A percentile compares a stretch with the other conserved stretches of the same genome.
Conservation (phyloP, 2,797 vertebrate species). For the Pitangus sulphuratus region DNA sequence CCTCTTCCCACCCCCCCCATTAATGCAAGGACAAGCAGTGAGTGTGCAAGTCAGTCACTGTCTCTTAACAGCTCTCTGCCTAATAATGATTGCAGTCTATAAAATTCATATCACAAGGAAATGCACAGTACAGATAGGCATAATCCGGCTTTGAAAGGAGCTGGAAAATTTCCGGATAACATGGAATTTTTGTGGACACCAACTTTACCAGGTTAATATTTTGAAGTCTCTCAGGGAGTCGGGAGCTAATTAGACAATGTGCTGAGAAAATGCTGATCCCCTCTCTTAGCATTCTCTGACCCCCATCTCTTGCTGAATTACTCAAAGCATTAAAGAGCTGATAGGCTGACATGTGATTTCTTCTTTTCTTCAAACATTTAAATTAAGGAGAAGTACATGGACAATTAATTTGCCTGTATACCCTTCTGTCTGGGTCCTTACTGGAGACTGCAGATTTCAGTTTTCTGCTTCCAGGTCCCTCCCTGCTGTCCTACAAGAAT, state of each 20-base stretch:
- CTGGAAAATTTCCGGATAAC: not conserved
- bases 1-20: not conserved
- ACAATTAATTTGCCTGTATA: not conserved
- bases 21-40: not conserved
- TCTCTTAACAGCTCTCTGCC: not conserved
- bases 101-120: not conserved
- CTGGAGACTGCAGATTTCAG: not conserved
- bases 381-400: not conserved
- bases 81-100: not conserved
- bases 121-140: not conserved
- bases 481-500: not conserved
- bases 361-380: not conserved
- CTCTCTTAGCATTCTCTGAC: not conserved
- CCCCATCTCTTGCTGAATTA: not conserved
- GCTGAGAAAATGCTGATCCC: not conserved
- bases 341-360: not conserved
- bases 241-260: not conserved
- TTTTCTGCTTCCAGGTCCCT: not conserved
- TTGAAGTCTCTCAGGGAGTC: not conserved
- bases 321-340: not conserved
- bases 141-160: not conserved
- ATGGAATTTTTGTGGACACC: not conserved
- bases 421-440: not conserved
- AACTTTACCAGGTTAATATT: not conserved
- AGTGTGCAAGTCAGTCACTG: not conserved